Conservation (phyloP, 2,797 vertebrate species). For the Crax fasciolata region DNA sequence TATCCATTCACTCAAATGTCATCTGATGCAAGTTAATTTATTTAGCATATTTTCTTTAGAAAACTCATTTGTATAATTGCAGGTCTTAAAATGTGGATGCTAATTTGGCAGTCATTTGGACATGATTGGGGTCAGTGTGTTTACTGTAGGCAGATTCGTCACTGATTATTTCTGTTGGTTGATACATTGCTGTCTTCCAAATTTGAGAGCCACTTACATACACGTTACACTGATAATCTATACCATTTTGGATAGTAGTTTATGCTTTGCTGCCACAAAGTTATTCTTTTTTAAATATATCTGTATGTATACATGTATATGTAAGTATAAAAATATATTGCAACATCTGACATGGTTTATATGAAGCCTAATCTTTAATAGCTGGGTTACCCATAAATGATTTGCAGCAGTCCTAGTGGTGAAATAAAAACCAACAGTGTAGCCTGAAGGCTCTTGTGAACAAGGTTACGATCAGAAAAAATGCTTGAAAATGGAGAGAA, state of each 20-base stretch:
- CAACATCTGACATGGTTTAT: neutral
- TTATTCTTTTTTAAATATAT: neutral
- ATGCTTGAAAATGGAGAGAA: neutral
- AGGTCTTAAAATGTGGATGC: neutral
- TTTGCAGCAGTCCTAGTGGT: slow-evolving; percentile 14
- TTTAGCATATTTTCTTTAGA: slow-evolving; percentile 23
- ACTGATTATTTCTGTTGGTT: neutral
- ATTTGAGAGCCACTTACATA: neutral
- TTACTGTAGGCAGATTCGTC: neutral
- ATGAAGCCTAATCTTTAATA: neutral
- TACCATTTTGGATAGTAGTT: neutral
- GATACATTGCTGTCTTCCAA: fast-evolving
- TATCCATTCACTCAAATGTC: neutral
- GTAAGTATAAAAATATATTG: neutral
- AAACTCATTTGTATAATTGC: neutral
- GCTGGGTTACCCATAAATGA: neutral
- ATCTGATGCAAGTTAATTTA: neutral
- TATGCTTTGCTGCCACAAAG: neutral
- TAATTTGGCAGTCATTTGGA: neutral
- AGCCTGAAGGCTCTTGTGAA: neutral
- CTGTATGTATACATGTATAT: neutral
- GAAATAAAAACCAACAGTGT: neutral
- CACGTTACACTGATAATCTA: neutral
- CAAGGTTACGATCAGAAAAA: neutral
- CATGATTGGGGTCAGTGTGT: neutral